Base-by-base conservation (phyloP, 2,888 invertebrate species). In the Ganaspis brasiliensis region DNA sequence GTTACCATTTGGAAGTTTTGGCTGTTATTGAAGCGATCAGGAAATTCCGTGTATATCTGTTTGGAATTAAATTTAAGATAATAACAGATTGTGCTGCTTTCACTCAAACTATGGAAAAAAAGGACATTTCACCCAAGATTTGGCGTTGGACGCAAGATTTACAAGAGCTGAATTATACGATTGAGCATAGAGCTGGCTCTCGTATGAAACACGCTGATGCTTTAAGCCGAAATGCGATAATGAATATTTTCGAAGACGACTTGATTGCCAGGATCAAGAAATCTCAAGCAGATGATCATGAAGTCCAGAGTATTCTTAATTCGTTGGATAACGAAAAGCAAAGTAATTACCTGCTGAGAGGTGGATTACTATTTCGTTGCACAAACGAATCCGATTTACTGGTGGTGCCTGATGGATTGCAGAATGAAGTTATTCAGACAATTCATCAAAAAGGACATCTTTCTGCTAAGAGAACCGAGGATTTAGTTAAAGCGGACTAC, bases 1-100 rank as follows among this genome's bases (percentile, higher is more conserved):
- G 84, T 61, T 86, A 84, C 55, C 85, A 87, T 67, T 63, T 86
- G 0, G 57, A 56, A 56, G 57, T n/a, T 2, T 2, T 56, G n/a
- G 26, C 57, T 9, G 57, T 56, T 56, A 56, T 56, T 8, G 57
- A 56, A n/a, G 57, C 57, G 2, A n/a, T 56, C 1, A 56, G 14
- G n/a, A 56, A 56, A 56, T 56, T 56, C n/a, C 57, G 57, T 56
- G 57, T 56, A 2, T 56, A 56, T 26, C 57, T 56, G 2, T n/a
- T 8, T 56, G 57, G 57, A 56, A 56, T n/a, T 2, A 56, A 63
- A 10, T 80, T 82, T 57, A 56, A 56, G 8, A 78, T 78, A 6
- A 3, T 78, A 0, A 75, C 70, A 0, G 78, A 78, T 49, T 75
- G 73, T n/a, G 57, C 57, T 0, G 75, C 78, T 0, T 75, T 75